Percentiles rank a stretch among this genome's conserved stretches.
Conservation (phyloP, 2,888 invertebrate species). For the Meloe dianella region DNA sequence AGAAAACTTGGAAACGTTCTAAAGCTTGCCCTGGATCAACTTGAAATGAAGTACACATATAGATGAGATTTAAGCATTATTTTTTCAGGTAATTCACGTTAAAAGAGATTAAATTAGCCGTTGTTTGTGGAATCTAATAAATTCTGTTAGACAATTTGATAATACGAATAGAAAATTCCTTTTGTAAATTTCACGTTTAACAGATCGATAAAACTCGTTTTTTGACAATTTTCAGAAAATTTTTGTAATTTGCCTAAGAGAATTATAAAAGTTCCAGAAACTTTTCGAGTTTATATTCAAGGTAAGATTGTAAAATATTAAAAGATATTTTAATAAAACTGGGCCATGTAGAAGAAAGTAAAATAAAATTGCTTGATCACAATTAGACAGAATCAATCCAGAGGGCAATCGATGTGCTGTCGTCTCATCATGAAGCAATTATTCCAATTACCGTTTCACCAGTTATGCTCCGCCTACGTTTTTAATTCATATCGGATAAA, state of each 20-base stretch:
- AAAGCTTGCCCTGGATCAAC: not conserved
- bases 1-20: not conserved
- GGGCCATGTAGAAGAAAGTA: conserved; percentile 40
- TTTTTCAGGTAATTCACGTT: not conserved
- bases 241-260: conserved; percentile 35
- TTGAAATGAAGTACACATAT: not conserved
- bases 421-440: conserved; percentile 48
- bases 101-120: not conserved
- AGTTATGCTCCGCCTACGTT: conserved; percentile 40
- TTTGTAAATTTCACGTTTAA: not conserved
- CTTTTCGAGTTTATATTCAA: conserved; percentile 41
- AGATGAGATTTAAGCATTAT: not conserved
- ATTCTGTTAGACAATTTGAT: conserved; percentile 7
- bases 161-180: not conserved
- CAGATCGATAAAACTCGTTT: not conserved
- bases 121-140: conserved; percentile 8
- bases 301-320: conserved; percentile 46
- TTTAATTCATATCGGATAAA: conserved; percentile 42
- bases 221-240: conserved; percentile 11
- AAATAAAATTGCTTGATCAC: conserved; percentile 48
- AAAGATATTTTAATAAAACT: conserved; percentile 48
- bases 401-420: conserved; percentile 41
- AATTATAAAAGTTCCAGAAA: conserved; percentile 41
- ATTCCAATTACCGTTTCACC: conserved; percentile 47
- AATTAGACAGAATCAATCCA: conserved; percentile 40